A percentile compares a stretch with the other conserved stretches of the same genome.
Evolutionary conservation across 2,113 vertebrate genomes (phyloP).

Genomic region (Brienomyrus brachyistius): DNA sequence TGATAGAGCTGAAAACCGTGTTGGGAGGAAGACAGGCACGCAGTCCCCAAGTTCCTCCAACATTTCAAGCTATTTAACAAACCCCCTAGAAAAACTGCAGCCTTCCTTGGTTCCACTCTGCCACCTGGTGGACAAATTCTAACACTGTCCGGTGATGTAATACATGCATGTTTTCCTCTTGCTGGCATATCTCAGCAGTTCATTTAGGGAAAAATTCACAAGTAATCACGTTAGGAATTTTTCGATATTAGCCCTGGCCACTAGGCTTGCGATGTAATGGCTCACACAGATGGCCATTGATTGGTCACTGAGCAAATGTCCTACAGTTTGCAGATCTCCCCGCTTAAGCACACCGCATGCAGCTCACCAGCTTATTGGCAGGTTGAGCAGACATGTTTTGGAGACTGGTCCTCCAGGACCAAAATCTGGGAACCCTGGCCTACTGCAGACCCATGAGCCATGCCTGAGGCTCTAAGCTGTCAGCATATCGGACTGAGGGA

Average conservation of each 20-base stretch:
- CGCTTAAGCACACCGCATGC: background rate
- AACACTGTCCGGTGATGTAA: background rate
- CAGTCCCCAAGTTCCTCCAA: background rate
- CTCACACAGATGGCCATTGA: too few relatives aligned
- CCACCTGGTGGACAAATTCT: conserved; percentile 17
- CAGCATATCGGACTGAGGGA: background rate
- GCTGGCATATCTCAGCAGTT: background rate
- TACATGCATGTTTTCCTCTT: background rate
- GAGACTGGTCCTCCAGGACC: background rate
- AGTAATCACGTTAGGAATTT: background rate
- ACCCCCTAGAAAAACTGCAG: background rate
- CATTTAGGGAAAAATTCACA: background rate
- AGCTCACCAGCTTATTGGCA: background rate
- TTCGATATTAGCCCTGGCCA: background rate
- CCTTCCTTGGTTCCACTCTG: background rate
- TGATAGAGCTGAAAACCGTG: background rate
- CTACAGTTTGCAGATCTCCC: background rate
- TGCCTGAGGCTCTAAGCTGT: background rate
- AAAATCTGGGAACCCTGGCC: background rate
- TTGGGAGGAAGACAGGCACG: background rate
- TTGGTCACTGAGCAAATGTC: background rate
- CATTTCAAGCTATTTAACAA: background rate
- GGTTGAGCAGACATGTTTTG: background rate
- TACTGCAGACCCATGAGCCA: background rate
- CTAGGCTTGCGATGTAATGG: background rate